Percentiles rank a stretch among this genome's conserved stretches.
Evolutionary conservation across 1,140 invertebrate species (phyloP).

Genomic region (Caenorhabditis latens): DNA sequence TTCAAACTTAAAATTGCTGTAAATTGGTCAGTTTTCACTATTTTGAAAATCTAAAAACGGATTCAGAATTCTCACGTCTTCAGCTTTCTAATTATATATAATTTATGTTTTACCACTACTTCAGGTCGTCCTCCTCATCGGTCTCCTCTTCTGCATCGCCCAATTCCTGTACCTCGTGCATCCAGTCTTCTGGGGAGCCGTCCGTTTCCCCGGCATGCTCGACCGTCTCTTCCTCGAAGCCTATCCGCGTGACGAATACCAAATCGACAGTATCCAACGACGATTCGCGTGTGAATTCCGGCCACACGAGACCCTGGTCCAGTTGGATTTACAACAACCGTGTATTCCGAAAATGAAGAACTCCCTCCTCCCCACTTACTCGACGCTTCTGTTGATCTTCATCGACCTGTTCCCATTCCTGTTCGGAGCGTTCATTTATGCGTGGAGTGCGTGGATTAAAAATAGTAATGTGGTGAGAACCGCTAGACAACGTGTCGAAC

Average conservation of each 20-base stretch:
- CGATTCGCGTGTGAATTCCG: constrained; percentile 65
- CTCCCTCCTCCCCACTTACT: constrained; percentile 64
- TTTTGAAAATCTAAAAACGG: too few relatives aligned
- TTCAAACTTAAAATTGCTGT: too few relatives aligned
- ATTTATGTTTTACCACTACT: background rate
- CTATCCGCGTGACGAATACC: constrained; percentile 62
- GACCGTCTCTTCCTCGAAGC: constrained; percentile 65
- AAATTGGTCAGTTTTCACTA: too few relatives aligned
- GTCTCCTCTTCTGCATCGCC: constrained; percentile 63
- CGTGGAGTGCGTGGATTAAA: constrained; percentile 67
- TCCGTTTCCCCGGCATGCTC: constrained; percentile 59
- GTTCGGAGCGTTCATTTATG: constrained; percentile 65
- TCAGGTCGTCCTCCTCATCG: constrained; percentile 60
- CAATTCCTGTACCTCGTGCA: constrained; percentile 66
- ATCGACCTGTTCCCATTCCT: constrained; percentile 65
- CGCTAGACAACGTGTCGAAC: constrained; percentile 60
- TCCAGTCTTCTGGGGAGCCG: constrained; percentile 62
- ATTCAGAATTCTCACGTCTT: too few relatives aligned
- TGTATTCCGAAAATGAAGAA: constrained; percentile 68
- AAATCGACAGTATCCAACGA: constrained; percentile 54
- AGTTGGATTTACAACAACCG: constrained; percentile 64
- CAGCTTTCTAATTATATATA: background rate
- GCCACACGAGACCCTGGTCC: constrained; percentile 60
- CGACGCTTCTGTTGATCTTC: constrained; percentile 64
- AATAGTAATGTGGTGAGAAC: constrained; percentile 56